Base-by-base conservation (phyloP, 2,888 invertebrate species). In the Parascotia fuliginaria region DNA sequence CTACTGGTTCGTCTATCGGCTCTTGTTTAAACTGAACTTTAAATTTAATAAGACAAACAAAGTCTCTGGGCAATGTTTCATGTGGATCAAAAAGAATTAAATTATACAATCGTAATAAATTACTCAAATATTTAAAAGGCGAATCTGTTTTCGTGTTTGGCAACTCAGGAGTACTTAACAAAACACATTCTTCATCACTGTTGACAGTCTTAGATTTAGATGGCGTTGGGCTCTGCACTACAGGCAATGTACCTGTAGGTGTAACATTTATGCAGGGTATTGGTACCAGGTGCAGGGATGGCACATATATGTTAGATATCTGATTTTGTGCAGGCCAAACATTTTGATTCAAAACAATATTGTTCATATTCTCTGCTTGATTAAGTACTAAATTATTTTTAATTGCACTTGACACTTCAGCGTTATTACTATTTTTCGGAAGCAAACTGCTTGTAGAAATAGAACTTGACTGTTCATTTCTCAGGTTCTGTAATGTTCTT, bases 11-110 rank as follows among this genome's bases (percentile, higher is more conserved):
- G 2, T 66, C 55, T 37, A 60, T 73, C 2, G 51, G 47, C 32
- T 81, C 82, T 64, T 87, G 85, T 40, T 80, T 77, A 37, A 83
- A 85, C 19, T 76, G 53, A 11, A 89, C 81, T 74, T 82, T 87
- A 52, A 87, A 89, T 64, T 80, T 87, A 14, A 87, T 75, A 2
- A 92, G 75, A 49, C 77, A 79, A 7, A 55, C 29, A 60, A 77
- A 85, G 9, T 71, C 53, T 4, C 1, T 6, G 0, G 75, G 9
- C 11, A 81, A 24, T 6, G 14, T n/a, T 12, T 63, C 55, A 29
- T 56, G 55, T 5, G 73, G 61, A 32, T 83, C 72, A 44, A 83
- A 49, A 38, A 91, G 75, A 29, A 45, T 27, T 1, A 91, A 65
- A 34, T 78, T 76, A 60, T 89, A 83, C 13, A 82, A 48, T 16